Percentiles rank a stretch among this genome's conserved stretches.
These are phyloP conservation scores for Gulo gulo DNA, from an alignment of 2,113 vertebrate species.

Conservation along the genomic window DNA sequence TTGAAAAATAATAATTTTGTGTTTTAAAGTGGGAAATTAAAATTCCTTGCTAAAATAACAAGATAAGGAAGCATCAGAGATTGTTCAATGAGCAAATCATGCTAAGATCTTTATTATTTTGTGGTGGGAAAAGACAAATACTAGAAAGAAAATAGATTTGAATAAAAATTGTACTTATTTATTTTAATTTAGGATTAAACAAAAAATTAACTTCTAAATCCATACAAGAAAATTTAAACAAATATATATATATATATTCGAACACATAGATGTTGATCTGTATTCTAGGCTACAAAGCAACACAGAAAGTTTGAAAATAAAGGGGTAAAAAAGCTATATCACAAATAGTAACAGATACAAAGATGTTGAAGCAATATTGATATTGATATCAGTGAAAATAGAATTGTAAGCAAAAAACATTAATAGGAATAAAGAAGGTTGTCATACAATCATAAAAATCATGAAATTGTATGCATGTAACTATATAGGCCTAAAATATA, in stretches of 20 bases:
- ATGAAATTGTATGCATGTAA: background rate
- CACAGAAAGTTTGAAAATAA: background rate
- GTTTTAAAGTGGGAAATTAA: background rate
- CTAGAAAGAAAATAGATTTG: background rate
- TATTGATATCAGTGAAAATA: background rate
- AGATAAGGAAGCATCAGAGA: background rate
- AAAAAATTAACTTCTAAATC: background rate
- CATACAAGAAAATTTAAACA: background rate
- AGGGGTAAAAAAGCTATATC: background rate
- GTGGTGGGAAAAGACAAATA: background rate
- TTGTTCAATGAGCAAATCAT: background rate
- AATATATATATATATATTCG: background rate
- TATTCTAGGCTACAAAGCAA: background rate
- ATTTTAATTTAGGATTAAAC: background rate
- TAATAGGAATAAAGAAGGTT: background rate
- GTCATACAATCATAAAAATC: background rate
- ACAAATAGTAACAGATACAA: background rate
- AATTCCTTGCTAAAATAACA: constrained; percentile 1
- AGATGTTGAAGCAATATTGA: background rate
- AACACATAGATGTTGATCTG: background rate
- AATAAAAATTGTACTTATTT: background rate
- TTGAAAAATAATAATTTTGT: background rate
- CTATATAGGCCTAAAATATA: background rate
- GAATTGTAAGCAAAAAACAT: background rate
- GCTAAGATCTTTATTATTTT: background rate